phyloP scores from a whole-genome alignment of 1,140 invertebrate species.

The Leguminivora glycinivorella region DNA sequence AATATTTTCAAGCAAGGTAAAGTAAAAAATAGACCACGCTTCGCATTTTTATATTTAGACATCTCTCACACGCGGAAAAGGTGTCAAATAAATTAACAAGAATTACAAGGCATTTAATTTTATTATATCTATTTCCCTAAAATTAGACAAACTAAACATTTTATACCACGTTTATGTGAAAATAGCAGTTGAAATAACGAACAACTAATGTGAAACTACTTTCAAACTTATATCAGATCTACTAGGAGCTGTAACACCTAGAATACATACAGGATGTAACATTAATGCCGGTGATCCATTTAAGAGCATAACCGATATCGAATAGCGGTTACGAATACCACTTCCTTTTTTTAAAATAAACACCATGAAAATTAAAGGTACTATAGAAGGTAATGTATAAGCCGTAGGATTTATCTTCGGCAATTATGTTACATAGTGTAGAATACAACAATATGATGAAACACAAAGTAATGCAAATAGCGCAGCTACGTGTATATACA shows the following conservation, averaged over 20 bases:
- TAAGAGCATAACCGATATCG: too few relatives aligned
- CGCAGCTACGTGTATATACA: conserved; percentile 39
- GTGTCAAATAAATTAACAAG: conserved; percentile 27
- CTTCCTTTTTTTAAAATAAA: too few relatives aligned
- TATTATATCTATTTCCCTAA: conserved; percentile 19
- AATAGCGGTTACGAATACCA: too few relatives aligned
- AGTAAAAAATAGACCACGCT: background rate
- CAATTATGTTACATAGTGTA: too few relatives aligned
- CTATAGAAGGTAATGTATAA: too few relatives aligned
- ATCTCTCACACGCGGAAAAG: conserved; percentile 5
- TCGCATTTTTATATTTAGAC: background rate
- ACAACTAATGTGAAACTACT: background rate
- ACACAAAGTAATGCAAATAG: conserved; percentile 34
- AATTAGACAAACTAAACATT: conserved; percentile 15
- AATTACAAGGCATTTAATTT: conserved; percentile 20
- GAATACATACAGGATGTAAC: too few relatives aligned
- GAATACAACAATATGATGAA: conserved; percentile 19
- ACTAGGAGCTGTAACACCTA: background rate
- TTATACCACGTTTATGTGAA: background rate
- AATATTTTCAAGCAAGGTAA: conserved; percentile 11
- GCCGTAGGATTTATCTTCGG: too few relatives aligned
- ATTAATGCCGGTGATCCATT: too few relatives aligned
- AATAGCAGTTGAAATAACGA: background rate
- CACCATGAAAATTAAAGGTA: too few relatives aligned
- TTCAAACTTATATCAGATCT: conserved; percentile 9